Percentiles rank a stretch among this genome's conserved stretches.
These are phyloP conservation scores for Pavo muticus DNA, from an alignment of 2,113 vertebrate genomes.

Conservation along the genomic window DNA sequence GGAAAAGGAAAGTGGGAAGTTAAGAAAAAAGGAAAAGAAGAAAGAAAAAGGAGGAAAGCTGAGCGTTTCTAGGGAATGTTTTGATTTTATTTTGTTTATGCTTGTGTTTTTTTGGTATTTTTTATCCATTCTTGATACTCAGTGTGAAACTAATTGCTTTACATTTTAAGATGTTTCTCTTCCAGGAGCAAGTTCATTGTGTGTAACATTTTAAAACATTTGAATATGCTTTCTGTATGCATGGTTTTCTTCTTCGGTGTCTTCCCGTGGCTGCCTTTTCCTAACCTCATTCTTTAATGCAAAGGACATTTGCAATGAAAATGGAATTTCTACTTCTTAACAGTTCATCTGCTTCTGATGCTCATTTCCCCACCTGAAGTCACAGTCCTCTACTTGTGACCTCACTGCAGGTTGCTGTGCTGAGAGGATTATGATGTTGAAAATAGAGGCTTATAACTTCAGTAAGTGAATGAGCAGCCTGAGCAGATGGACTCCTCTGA, in stretches of 20 bases:
- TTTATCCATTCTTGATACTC: neutral
- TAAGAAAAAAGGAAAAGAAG: rapidly evolving
- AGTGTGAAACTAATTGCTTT: neutral
- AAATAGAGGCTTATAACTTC: constrained; percentile 32
- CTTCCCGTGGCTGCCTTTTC: constrained; percentile 45
- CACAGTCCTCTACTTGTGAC: constrained; percentile 43
- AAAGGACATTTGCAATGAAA: constrained; percentile 54
- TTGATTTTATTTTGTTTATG: neutral
- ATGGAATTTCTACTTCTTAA: constrained; percentile 4
- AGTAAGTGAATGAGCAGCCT: constrained; percentile 9
- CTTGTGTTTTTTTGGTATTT: neutral
- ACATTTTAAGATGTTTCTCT: constrained; percentile 7
- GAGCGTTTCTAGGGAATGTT: rapidly evolving
- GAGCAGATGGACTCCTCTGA: constrained; percentile 26
- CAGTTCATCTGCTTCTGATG: constrained; percentile 16
- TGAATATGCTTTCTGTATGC: constrained; percentile 11
- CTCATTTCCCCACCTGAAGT: constrained; percentile 54
- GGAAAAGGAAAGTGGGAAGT: rapidly evolving
- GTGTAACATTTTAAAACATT: neutral
- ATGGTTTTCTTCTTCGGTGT: neutral
- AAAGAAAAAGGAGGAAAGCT: rapidly evolving
- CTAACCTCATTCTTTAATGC: constrained; percentile 29
- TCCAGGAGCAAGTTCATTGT: neutral
- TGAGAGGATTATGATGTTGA: constrained; percentile 47
- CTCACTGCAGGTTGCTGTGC: neutral